Base-by-base conservation (phyloP, 2,797 vertebrate genomes). In the Borostomias antarcticus region DNA sequence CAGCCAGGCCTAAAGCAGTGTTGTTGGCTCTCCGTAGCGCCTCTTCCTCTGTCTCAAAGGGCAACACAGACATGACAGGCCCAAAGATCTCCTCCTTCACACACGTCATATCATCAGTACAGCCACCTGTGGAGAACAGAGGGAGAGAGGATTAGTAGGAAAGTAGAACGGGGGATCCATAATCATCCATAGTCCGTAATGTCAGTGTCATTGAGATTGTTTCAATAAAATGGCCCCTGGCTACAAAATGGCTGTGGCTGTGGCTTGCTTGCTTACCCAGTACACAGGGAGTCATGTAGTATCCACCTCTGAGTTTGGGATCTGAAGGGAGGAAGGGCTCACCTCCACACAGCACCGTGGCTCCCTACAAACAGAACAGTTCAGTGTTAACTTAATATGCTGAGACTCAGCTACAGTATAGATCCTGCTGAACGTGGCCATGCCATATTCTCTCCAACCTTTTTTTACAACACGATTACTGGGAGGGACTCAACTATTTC, bases 71-170 rank as follows among this genome's bases (percentile, higher is more conserved):
- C 98, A 99, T 98, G 61, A 99, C 96, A 0, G 98, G 98, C 5
- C 97, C 98, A 28, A 99, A 99, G 85, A 99, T 98, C 89, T 99
- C 98, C 75, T 98, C 97, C 81, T 89, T 94, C 75, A 99, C 96
- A 60, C 96, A 98, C 0, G 91, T 95, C 96, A 99, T 98, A 57
- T 94, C 90, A 65, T 99, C 98, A 0, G 73, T 93, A 88, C 97
- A 98, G 84, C 91, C 77, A 35, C 92, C 98, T 99, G 74, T 10
- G 25, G 26, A 40, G 19, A 63, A 4, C 28, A 15, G 10, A 10
- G 1, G 47, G 5, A 66, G 47, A 63, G 26, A 23, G 15, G 51
- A 1, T 9, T 21, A 35, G 13, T 26, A 45, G 13, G 13, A 15
- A 15, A 45, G 7, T n/a, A 45, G n/a, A 17, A 45, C 1, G 25